Percentiles rank a stretch among this genome's conserved stretches.
Evolutionary conservation across 2,888 invertebrate genomes (phyloP).

Genomic region (Thera obeliscata): DNA sequence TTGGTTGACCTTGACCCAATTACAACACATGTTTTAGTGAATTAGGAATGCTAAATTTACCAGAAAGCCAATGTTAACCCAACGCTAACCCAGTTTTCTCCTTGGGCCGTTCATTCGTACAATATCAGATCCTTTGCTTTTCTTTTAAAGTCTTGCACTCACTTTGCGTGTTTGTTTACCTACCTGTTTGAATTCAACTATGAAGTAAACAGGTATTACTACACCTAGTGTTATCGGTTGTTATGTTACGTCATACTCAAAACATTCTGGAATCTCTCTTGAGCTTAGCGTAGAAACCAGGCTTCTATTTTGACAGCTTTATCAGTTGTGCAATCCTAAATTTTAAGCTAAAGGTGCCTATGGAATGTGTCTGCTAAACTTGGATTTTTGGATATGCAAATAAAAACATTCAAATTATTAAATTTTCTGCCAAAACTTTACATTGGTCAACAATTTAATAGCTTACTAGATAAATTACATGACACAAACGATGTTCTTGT

Average conservation of each 20-base stretch:
- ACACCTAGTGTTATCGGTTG: background rate
- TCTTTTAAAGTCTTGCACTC: background rate
- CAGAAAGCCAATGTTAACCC: slow-evolving; percentile 21
- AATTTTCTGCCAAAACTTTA: background rate
- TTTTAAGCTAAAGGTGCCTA: background rate
- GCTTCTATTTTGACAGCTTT: slow-evolving; percentile 10
- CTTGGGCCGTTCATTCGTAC: background rate
- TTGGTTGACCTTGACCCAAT: slow-evolving; percentile 77
- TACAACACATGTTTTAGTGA: slow-evolving; percentile 48
- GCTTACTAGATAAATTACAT: slow-evolving; percentile 17
- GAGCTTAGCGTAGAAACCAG: background rate
- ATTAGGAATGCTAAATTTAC: slow-evolving; percentile 31
- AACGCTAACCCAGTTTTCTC: slow-evolving; percentile 13
- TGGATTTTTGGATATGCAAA: background rate
- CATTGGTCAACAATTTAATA: slow-evolving; percentile 22
- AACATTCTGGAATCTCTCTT: slow-evolving; percentile 24
- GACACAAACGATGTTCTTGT: slow-evolving; percentile 12
- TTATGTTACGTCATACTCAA: slow-evolving; percentile 7
- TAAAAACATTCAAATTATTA: background rate
- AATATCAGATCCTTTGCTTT: background rate
- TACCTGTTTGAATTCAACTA: background rate
- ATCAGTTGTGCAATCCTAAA: slow-evolving; percentile 15
- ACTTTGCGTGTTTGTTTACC: slow-evolving; percentile 19
- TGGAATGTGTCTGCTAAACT: slow-evolving; percentile 14
- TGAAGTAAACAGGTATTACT: slow-evolving; percentile 14